Base-by-base conservation (phyloP, 92 coral and sea anemone genomes). In the Ricordea florida region DNA sequence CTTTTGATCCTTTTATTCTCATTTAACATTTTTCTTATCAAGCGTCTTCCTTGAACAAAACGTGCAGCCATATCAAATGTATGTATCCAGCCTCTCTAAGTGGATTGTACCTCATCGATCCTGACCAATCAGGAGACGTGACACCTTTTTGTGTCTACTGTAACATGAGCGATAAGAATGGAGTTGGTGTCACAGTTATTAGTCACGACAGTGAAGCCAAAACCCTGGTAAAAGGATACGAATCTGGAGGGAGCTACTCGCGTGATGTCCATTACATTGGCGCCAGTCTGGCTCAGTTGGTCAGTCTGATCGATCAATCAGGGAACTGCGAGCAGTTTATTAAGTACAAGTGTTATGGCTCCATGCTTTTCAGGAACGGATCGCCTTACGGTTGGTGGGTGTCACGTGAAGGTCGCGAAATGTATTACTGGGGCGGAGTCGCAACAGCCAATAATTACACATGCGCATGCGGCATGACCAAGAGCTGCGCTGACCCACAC, bases 131-230 rank as follows among this genome's bases (percentile, higher is more conserved):
- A 43, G 49, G 49, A 43, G 59, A 35, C 18, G 25, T 11, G 33
- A 4, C 7, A 52, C 59, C 59, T 9, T 23, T 52, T 10, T 11
- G 17, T 10, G 59, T 52, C 0, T 6, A 2, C 5, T 52, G 59
- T 26, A 20, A 52, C 59, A 52, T 52, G 49, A 43, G 18, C 2
- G 49, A 43, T 22, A 43, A 43, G 18, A 43, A 43, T 10, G 49
- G 49, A 43, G 49, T 43, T 43, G 49, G 49, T 7, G 49, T 43
- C 18, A 43, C 49, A 43, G 17, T 43, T 43, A n/a, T 52, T 1
- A 10, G 59, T 26, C 59, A 52, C 59, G 59, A 52, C 59, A 52
- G 59, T 52, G 59, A 52, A 52, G 13, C 10, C 0, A 52, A 35
- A 6, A 52, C 30, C 0, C 5, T 3, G 15, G 59, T 23, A 1